Evolutionary conservation across 2,113 vertebrate genomes (phyloP).

Genomic region (Hippocampus barbouri): DNA sequence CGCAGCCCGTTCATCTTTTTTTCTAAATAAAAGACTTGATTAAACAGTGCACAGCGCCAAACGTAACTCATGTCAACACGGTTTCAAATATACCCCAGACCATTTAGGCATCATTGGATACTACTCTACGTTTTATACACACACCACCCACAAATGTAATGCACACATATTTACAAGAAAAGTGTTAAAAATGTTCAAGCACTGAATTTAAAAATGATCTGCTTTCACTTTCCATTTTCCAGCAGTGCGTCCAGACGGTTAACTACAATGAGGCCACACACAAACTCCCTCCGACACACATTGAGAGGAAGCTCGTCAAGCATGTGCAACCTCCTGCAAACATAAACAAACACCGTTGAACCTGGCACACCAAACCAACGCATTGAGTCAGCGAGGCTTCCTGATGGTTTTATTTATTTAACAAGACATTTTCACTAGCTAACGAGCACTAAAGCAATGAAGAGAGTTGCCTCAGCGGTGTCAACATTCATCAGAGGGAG

Average conservation of each 20-base stretch:
- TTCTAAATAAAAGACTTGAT: too few species aligned
- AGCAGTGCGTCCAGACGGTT: neutral
- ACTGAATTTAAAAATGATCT: neutral
- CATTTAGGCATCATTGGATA: too few species aligned
- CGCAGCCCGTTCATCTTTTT: too few species aligned
- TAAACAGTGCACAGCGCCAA: too few species aligned
- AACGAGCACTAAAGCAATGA: conserved; percentile 15
- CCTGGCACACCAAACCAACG: conserved; percentile 8
- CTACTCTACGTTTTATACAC: too few species aligned
- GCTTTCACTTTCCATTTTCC: conserved; percentile 3
- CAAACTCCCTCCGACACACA: too few species aligned
- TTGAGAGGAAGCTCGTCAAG: neutral
- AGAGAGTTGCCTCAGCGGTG: neutral
- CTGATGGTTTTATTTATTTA: conserved; percentile 1
- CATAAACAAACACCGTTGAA: neutral
- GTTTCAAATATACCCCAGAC: too few species aligned
- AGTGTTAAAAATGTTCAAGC: neutral
- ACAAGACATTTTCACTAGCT: conserved; percentile 39
- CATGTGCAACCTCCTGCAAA: neutral
- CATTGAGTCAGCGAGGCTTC: neutral
- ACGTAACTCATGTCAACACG: too few species aligned
- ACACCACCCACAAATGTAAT: too few species aligned
- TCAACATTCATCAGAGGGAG: neutral
- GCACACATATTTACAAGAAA: too few species aligned
- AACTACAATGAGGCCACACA: conserved; percentile 11